Conservation (phyloP, 2,113 vertebrate genomes). For the Thalassarche chlororhynchos region DNA sequence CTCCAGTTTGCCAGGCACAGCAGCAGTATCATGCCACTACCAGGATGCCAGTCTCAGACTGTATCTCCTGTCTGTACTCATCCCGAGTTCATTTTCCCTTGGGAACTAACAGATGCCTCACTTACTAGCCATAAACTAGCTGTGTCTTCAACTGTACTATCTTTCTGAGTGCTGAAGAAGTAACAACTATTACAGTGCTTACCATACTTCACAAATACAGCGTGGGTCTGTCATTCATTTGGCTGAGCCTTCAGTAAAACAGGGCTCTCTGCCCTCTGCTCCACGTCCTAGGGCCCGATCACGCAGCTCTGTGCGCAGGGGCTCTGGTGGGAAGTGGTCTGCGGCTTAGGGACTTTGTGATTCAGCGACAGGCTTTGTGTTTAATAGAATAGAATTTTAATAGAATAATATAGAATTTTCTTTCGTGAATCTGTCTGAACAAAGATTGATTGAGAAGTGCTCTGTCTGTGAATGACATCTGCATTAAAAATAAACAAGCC, state of each 20-base stretch:
- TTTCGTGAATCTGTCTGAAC: neutral
- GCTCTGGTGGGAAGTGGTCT: neutral
- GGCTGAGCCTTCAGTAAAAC: neutral
- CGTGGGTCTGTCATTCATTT: accelerated
- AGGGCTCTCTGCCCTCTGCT: neutral
- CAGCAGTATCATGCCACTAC: neutral
- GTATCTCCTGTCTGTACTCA: neutral
- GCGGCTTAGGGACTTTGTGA: neutral
- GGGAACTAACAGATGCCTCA: neutral
- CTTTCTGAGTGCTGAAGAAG: neutral
- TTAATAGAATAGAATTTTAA: neutral
- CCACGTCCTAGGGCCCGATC: neutral
- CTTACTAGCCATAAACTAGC: neutral
- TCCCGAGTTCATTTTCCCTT: neutral
- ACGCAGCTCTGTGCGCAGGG: neutral
- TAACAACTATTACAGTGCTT: neutral
- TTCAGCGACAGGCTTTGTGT: neutral
- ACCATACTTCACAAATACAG: neutral
- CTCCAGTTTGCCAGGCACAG: neutral
- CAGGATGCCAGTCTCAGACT: neutral
- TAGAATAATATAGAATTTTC: neutral
- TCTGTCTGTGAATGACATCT: neutral
- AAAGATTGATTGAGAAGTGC: neutral
- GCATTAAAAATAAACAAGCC: neutral
- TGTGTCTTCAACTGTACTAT: neutral